These are phyloP conservation scores for Gryon sp. DNA, from an alignment of 1,140 invertebrate genomes.

Conservation along the genomic window DNA sequence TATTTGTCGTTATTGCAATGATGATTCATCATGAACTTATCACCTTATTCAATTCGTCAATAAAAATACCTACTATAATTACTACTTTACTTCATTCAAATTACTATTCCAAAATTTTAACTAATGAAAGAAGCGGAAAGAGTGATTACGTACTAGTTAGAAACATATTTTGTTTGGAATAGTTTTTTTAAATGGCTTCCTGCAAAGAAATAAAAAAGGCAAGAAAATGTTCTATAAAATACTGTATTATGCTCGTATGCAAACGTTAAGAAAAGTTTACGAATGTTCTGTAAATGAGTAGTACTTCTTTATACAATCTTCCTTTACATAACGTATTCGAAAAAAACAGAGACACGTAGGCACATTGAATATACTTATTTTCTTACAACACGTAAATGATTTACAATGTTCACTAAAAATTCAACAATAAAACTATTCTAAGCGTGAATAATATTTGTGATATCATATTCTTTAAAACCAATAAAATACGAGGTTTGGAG, in stretches of 20 bases:
- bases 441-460: constrained; percentile 1
- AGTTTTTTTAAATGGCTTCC: too few relatives aligned
- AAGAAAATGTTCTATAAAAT: too few relatives aligned
- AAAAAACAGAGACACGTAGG: background rate
- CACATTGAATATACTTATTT: background rate
- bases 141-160: too few relatives aligned
- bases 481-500: constrained; percentile 2
- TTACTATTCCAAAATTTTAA: too few relatives aligned
- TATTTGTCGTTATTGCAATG: background rate
- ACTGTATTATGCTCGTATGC: too few relatives aligned
- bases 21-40: background rate
- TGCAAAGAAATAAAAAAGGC: too few relatives aligned
- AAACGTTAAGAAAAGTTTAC: background rate
- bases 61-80: background rate
- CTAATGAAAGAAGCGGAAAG: too few relatives aligned
- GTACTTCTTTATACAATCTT: constrained; percentile 1
- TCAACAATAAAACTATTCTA: constrained; percentile 6
- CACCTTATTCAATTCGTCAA: background rate
- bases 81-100: too few relatives aligned
- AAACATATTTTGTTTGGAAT: too few relatives aligned
- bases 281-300: constrained; percentile 9
- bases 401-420: background rate
- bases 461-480: constrained; percentile 6
- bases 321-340: constrained; percentile 3
- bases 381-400: too few relatives aligned